phyloP scores from a whole-genome alignment of 2,797 vertebrate genomes.

The Bovichtus variegatus region DNA sequence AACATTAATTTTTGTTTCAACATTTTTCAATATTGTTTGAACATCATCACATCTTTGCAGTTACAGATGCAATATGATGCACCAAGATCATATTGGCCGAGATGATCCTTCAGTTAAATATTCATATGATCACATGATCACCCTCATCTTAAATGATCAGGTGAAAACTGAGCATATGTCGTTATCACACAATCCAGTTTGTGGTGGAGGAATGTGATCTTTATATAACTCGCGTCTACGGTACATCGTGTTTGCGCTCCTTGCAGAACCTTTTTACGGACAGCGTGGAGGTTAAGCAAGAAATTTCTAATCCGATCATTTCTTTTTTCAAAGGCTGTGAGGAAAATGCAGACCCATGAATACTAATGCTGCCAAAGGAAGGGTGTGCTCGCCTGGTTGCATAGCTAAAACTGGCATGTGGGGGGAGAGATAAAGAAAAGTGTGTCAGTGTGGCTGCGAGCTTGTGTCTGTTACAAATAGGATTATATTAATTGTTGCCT shows the following conservation, averaged over 20 bases:
- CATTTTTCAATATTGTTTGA: neutral
- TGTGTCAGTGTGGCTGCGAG: constrained; percentile 7
- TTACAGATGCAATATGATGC: neutral
- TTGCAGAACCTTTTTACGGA: neutral
- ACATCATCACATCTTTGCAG: neutral
- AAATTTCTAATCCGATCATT: constrained; percentile 16
- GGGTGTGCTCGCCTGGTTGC: constrained; percentile 3
- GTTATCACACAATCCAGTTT: constrained; percentile 18
- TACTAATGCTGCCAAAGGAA: constrained; percentile 4
- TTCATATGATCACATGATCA: neutral
- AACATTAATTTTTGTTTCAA: neutral
- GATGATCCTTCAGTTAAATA: neutral
- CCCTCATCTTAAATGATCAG: neutral
- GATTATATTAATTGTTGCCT: constrained; percentile 62
- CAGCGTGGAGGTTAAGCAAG: neutral
- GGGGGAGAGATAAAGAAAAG: constrained; percentile 21
- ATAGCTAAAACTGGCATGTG: constrained; percentile 15
- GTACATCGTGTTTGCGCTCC: constrained; percentile 16
- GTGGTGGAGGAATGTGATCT: constrained; percentile 11
- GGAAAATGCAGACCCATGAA: constrained; percentile 10
- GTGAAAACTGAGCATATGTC: constrained; percentile 19
- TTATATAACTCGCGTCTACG: constrained; percentile 27
- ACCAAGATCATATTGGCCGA: neutral
- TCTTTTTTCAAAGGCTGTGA: constrained; percentile 21
- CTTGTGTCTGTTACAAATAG: constrained; percentile 42